A percentile compares a stretch with the other conserved stretches of the same genome.
These are phyloP conservation scores for Andrena praecox DNA, from an alignment of 2,888 invertebrate genomes.

Conservation along the genomic window DNA sequence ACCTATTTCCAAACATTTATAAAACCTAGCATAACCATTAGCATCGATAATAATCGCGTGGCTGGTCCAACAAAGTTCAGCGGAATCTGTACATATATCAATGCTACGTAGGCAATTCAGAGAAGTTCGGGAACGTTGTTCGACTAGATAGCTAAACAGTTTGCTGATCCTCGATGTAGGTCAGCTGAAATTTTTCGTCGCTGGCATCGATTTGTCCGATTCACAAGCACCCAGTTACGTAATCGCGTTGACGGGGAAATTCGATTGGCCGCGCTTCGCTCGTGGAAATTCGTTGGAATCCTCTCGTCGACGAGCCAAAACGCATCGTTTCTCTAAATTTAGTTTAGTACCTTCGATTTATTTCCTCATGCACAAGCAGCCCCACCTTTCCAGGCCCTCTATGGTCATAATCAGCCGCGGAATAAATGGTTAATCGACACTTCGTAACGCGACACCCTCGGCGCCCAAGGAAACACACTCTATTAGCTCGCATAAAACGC, in stretches of 20 bases:
- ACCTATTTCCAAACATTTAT: background rate
- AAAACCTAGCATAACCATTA: background rate
- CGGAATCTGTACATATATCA: background rate
- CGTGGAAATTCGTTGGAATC: constrained; percentile 2
- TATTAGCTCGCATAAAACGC: constrained; percentile 14
- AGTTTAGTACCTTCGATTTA: background rate
- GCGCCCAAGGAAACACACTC: constrained; percentile 1
- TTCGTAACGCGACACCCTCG: constrained; percentile 31
- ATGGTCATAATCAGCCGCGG: background rate
- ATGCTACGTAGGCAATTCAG: background rate
- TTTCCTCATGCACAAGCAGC: background rate
- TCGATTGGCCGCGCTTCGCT: constrained; percentile 34
- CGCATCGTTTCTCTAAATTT: background rate
- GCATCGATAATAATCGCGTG: background rate
- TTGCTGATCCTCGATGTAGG: constrained; percentile 54
- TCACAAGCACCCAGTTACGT: constrained; percentile 53
- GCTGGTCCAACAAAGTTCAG: background rate
- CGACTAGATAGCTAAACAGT: constrained; percentile 35
- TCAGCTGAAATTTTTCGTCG: constrained; percentile 61
- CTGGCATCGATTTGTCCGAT: constrained; percentile 49
- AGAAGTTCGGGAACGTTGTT: constrained; percentile 33
- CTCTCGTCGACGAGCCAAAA: background rate
- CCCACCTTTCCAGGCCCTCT: background rate
- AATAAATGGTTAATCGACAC: background rate
- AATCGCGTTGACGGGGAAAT: constrained; percentile 56